Evolutionary conservation across 2,888 invertebrate species (phyloP).

Genomic region (Steinernema carpocapsae): DNA sequence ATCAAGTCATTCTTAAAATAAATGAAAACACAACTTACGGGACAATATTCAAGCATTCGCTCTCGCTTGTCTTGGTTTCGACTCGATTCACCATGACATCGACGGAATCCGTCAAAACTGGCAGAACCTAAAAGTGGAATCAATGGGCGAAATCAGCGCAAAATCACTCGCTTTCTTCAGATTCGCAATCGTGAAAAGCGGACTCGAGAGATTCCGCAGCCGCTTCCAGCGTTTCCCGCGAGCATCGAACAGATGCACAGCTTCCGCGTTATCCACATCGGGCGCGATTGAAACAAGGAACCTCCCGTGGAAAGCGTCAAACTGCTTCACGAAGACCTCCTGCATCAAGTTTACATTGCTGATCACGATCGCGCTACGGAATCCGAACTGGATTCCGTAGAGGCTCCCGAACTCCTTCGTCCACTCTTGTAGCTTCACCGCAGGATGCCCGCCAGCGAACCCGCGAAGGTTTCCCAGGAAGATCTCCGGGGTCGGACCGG

Average conservation of each 20-base stretch:
- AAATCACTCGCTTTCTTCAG: slow-evolving; percentile 70
- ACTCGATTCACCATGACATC: slow-evolving; percentile 69
- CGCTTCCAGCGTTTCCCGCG: slow-evolving; percentile 73
- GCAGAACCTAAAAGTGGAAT: too few species aligned
- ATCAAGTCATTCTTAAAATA: neutral
- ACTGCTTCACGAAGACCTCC: slow-evolving; percentile 70
- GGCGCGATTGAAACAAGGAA: slow-evolving; percentile 44
- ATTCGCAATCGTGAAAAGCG: slow-evolving; percentile 72
- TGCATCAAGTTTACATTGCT: slow-evolving; percentile 69
- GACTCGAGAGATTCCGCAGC: slow-evolving; percentile 71
- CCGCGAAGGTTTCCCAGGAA: too few species aligned
- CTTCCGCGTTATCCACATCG: slow-evolving; percentile 55
- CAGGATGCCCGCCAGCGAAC: too few species aligned
- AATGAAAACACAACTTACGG: slow-evolving; percentile 56
- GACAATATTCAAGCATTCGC: slow-evolving; percentile 70
- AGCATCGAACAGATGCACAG: slow-evolving; percentile 69
- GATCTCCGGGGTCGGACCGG: too few species aligned
- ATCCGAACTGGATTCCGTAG: slow-evolving; percentile 47
- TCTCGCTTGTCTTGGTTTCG: slow-evolving; percentile 58
- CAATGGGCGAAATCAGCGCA: too few species aligned
- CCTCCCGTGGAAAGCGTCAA: slow-evolving; percentile 45
- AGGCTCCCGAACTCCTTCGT: slow-evolving; percentile 49
- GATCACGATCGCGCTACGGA: slow-evolving; percentile 65
- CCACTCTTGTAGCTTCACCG: slow-evolving; percentile 52
- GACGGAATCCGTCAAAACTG: slow-evolving; percentile 70